Evolutionary conservation across 2,888 invertebrate genomes (phyloP).

Genomic region (Galerucella nymphaeae): DNA sequence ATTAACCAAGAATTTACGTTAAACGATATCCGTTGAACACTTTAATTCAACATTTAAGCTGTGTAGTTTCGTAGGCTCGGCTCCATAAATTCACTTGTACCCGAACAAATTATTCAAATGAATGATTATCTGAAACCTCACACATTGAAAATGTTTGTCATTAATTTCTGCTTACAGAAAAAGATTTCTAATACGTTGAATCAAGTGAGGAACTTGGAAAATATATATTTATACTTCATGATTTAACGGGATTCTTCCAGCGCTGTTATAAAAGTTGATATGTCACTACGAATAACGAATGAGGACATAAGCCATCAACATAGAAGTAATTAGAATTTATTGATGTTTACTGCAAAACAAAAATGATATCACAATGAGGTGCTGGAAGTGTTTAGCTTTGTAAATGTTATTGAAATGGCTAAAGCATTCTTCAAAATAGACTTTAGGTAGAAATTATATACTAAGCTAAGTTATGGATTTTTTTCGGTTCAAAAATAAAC

Average conservation of each 20-base stretch:
- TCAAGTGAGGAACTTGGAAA: neutral
- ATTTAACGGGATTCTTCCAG: slow-evolving; percentile 6
- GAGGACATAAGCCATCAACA: neutral
- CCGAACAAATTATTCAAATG: slow-evolving; percentile 19
- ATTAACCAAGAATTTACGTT: neutral
- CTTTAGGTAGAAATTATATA: no score
- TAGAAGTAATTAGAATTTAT: neutral
- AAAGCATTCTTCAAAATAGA: no score
- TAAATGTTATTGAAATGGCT: no score
- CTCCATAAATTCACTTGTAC: slow-evolving; percentile 7
- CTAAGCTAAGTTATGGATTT: no score
- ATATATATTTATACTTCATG: neutral
- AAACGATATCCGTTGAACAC: neutral
- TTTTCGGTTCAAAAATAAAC: no score
- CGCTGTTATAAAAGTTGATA: slow-evolving; percentile 9
- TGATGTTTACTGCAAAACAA: neutral
- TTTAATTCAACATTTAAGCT: neutral
- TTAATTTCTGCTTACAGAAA: slow-evolving; percentile 33
- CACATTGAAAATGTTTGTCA: slow-evolving; percentile 34
- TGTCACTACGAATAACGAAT: slow-evolving; percentile 5
- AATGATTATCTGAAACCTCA: slow-evolving; percentile 31
- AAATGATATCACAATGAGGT: no score
- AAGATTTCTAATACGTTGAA: slow-evolving; percentile 22
- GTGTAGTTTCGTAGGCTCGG: slow-evolving; percentile 17
- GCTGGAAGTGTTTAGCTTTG: no score